Conservation (phyloP, 1,140 invertebrate species). For the Calliphora vicina region DNA sequence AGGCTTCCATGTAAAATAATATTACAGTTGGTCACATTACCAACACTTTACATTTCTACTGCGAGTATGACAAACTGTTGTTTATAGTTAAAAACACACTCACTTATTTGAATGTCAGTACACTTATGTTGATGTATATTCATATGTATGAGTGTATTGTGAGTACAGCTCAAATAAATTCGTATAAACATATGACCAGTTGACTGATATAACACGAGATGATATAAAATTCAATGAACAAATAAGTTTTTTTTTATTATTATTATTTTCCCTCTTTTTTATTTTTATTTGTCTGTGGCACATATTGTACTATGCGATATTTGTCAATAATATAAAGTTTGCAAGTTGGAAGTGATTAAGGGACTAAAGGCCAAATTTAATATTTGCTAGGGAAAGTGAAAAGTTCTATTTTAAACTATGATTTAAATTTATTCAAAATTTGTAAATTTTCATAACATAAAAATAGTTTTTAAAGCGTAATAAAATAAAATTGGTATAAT, state of each 20-base stretch:
- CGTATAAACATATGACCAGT: slow-evolving; percentile 3
- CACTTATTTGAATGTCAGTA: not conserved
- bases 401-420: too few species aligned
- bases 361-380: not conserved
- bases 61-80: not conserved
- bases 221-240: slow-evolving; percentile 6
- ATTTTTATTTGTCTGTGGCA: not conserved
- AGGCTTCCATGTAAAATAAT: too few species aligned
- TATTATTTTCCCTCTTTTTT: not conserved
- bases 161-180: not conserved
- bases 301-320: not conserved
- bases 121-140: not conserved
- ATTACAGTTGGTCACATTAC: not conserved
- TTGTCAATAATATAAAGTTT: not conserved
- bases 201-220: not conserved
- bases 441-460: too few species aligned
- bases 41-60: not conserved
- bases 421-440: too few species aligned
- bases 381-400: too few species aligned
- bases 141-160: not conserved
- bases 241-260: not conserved
- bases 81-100: not conserved
- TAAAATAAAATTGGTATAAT: too few species aligned
- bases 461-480: too few species aligned
- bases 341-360: not conserved